Base-by-base conservation (phyloP, 2,113 vertebrate species). In the Orthonyx spaldingii region DNA sequence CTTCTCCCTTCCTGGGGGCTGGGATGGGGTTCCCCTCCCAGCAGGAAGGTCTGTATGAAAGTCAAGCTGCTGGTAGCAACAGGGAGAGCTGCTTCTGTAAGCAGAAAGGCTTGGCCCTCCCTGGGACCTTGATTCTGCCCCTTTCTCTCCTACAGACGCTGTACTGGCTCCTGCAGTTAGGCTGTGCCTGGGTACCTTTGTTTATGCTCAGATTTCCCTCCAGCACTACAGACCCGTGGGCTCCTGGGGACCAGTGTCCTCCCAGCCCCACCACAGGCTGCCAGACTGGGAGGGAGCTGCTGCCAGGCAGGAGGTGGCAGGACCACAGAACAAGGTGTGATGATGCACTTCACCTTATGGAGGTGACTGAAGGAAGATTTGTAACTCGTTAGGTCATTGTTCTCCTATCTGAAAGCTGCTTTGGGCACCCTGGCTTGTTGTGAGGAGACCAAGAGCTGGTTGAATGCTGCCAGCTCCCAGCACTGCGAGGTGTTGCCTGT, bases 61-160 rank as follows among this genome's bases (percentile, higher is more conserved):
- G 50, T 77, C 16, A 16, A 61, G 56, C 18, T 79, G 55, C 61
- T 65, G 42, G 42, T 66, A 56, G 39, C 44, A 19, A 22, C 2
- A 22, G 17, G 4, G 60, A 49, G 72, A 90, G 39, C 22, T 60
- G 30, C 19, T 86, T 60, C 49, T 88, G 24, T 46, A n/a, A 90
- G 74, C 30, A 27, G 53, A 50, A 89, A n/a, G 17, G 9, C 18
- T 90, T 52, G 11, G 7, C 10, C 28, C 6, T 81, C 46, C 22
- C 5, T 0, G 0, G 37, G 50, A 24, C 41, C 9, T 0, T 6
- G 46, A 30, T 63, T 50, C 39, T 46, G 23, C 10, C 44, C 2
- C 10, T 27, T 20, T 33, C 13, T 52, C 4, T 64, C 2, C 30
- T 12, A 35, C 1, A 12, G 71, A 27, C 26, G 30, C 10, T 3